These are phyloP conservation scores for Polylopha cassiicola DNA, from an alignment of 2,888 invertebrate genomes.

Conservation along the genomic window DNA sequence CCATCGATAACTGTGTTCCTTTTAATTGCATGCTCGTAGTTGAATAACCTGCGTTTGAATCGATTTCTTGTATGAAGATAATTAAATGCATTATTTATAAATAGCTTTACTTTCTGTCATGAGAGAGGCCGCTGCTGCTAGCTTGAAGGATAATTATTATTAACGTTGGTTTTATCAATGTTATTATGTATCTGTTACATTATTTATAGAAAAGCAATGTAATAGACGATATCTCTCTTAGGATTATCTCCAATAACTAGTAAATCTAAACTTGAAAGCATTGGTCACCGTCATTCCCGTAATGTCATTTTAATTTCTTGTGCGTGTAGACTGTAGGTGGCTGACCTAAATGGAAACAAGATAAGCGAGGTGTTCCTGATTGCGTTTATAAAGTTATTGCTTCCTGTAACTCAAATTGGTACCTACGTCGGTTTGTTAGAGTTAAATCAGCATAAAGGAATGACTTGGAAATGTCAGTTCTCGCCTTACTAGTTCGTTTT, in stretches of 20 bases:
- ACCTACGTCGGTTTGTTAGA: slow-evolving; percentile 3
- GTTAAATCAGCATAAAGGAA: slow-evolving; percentile 6
- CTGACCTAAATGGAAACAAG: slow-evolving; percentile 44
- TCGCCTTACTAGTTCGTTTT: too few species aligned
- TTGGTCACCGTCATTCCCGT: too few species aligned
- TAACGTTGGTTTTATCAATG: too few species aligned
- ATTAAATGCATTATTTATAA: slow-evolving; percentile 3
- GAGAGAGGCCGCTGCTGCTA: slow-evolving; percentile 16
- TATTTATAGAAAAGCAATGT: too few species aligned
- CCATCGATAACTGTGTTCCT: too few species aligned
- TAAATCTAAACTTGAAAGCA: too few species aligned
- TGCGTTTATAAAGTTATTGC: slow-evolving; percentile 3
- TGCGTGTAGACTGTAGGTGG: too few species aligned
- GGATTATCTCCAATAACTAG: too few species aligned
- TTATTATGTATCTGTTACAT: too few species aligned
- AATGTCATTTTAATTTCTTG: too few species aligned
- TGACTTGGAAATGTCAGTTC: slow-evolving; percentile 15
- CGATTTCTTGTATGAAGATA: slow-evolving; percentile 5
- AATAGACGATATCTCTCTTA: too few species aligned
- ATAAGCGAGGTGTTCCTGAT: slow-evolving; percentile 38
- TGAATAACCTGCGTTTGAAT: not conserved
- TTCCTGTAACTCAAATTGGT: slow-evolving; percentile 5
- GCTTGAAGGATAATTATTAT: too few species aligned
- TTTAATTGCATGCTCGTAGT: not conserved
- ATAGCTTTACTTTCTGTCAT: slow-evolving; percentile 6